A percentile compares a stretch with the other conserved stretches of the same genome.
These are phyloP conservation scores for Lypha dubia DNA, from an alignment of 2,888 invertebrate species.

Conservation along the genomic window DNA sequence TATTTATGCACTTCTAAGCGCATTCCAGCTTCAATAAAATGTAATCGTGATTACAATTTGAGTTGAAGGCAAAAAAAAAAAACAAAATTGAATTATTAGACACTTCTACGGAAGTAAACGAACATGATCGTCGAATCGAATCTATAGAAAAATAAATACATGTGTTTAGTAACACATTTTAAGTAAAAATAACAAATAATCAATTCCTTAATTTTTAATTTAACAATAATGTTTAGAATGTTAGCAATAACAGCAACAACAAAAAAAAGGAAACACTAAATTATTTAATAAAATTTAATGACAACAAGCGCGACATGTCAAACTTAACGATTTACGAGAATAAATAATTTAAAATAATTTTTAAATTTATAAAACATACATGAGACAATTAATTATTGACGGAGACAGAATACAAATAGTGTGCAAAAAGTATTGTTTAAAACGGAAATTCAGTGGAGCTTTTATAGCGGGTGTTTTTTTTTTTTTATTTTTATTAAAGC, in stretches of 20 bases:
- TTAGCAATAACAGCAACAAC: too few relatives aligned
- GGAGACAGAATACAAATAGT: background rate
- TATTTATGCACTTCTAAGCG: constrained; percentile 18
- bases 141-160: background rate
- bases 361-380: background rate
- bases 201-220: background rate
- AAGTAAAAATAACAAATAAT: background rate
- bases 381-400: background rate
- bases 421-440: background rate
- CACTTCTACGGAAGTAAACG: constrained; percentile 17
- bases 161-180: constrained; percentile 10
- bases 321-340: constrained; percentile 9
- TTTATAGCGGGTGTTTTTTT: too few relatives aligned
- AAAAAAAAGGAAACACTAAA: background rate
- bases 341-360: constrained; percentile 18
- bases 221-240: too few relatives aligned
- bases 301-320: constrained; percentile 8
- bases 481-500: too few relatives aligned
- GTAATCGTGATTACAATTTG: background rate
- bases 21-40: background rate
- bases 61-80: background rate
- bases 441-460: background rate
- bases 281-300: background rate
- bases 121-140: background rate
- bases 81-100: too few relatives aligned